A percentile compares a stretch with the other conserved stretches of the same genome.
Conservation (phyloP, 2,113 vertebrate species). For the Ia io region DNA sequence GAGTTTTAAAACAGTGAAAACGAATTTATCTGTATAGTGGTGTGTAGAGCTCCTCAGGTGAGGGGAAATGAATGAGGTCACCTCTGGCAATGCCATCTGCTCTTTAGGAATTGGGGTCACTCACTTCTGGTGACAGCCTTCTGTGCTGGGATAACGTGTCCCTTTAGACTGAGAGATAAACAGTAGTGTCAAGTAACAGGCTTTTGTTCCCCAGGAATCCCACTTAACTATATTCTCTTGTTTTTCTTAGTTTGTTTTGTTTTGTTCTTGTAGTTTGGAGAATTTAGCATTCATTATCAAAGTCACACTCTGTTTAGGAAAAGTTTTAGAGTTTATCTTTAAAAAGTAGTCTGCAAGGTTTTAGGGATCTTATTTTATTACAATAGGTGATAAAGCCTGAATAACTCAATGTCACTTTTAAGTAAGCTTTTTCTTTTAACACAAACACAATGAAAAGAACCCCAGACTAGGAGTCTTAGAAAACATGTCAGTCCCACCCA, state of each 20-base stretch:
- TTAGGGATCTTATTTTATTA: not conserved
- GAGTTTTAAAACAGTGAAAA: not conserved
- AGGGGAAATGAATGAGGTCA: not conserved
- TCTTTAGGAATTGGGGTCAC: not conserved
- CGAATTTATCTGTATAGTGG: not conserved
- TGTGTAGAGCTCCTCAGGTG: not conserved
- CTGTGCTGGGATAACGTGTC: not conserved
- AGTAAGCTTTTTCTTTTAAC: conserved; percentile 7
- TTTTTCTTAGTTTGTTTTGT: not conserved
- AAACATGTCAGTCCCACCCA: not conserved
- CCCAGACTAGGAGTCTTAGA: not conserved
- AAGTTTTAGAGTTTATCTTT: not conserved
- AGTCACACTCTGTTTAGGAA: not conserved
- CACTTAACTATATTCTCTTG: not conserved
- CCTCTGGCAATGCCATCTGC: not conserved
- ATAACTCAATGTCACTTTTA: not conserved
- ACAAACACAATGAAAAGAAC: not conserved
- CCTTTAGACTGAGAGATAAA: not conserved
- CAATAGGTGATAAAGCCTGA: not conserved
- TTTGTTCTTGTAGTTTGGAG: not conserved
- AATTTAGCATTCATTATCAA: not conserved
- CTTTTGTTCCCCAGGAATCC: not conserved
- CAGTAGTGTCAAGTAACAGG: not conserved
- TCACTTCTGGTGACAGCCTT: not conserved
- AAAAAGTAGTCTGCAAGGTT: not conserved